These are phyloP conservation scores for Oithona nana DNA, from an alignment of 2,888 invertebrate species.

Conservation along the genomic window DNA sequence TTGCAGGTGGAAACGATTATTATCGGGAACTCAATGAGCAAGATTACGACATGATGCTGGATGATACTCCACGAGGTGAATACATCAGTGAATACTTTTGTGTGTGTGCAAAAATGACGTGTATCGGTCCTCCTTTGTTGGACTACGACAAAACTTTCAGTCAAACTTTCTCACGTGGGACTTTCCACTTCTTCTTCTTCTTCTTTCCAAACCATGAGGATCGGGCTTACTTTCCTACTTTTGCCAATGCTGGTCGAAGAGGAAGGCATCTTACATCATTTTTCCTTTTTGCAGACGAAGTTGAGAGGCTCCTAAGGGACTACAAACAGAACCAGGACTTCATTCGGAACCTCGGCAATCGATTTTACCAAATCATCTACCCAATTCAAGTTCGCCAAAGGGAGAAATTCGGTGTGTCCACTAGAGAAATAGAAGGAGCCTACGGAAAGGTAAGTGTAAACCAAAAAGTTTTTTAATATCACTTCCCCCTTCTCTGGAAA, in stretches of 20 bases:
- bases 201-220: too few species aligned
- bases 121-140: too few species aligned
- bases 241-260: too few species aligned
- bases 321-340: conserved; percentile 80
- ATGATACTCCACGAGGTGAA: conserved; percentile 1
- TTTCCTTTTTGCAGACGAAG: conserved; percentile 48
- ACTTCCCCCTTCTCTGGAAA: too few species aligned
- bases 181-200: neutral
- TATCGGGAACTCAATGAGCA: neutral
- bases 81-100: too few species aligned
- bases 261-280: conserved; percentile 19
- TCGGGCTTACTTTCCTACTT: too few species aligned
- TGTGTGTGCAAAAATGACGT: too few species aligned
- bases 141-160: neutral
- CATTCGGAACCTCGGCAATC: conserved; percentile 71
- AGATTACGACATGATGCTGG: neutral
- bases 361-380: conserved; percentile 38
- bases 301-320: conserved; percentile 70
- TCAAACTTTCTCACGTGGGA: neutral
- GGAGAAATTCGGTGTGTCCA: conserved; percentile 88
- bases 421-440: conserved; percentile 41
- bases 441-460: neutral
- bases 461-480: too few species aligned
- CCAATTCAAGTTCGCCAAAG: conserved; percentile 38
- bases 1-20: neutral